Evolutionary conservation across 2,113 vertebrate genomes (phyloP), one percentile per base, ranked within the genome.

Genomic region (Pantherophis guttatus): DNA sequence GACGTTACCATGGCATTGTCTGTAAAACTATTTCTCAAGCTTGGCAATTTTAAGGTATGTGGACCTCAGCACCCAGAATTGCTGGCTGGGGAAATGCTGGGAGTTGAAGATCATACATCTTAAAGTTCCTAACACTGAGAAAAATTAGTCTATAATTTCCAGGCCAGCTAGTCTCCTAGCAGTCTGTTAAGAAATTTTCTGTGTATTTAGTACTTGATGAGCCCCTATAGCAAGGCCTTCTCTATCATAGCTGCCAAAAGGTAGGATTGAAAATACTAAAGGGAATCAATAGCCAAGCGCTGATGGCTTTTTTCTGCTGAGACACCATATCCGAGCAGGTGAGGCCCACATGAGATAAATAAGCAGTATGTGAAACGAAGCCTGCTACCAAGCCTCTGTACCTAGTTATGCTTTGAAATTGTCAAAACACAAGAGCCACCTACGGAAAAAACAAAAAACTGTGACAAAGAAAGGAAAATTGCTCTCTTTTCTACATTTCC

Each of bases 381-480:
- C 53, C 19, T 88, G 52, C 3, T 91, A n/a, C 52, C 13, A 8
- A 10, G 53, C 48, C 24, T 52, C 39, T 88, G 17, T 53, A 7
- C 48, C 55, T 23, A 17, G 48, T 86, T 48, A 65, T 19, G 86
- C 21, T 88, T 21, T 21, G 9, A n/a, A 54, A 13, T 92, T 58
- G 52, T n/a, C 55, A 93, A 92, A 81, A 12, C 39, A 13, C 21
- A 59, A 24, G 17, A 39, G 33, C 33, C 70, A 11, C 53, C 10
- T 5, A 29, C 13, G 17, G 15, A 19, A 87, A 81, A 91, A 58
- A 55, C 23, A 48, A 13, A 89, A 65, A 81, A 6, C 17, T 2
- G 0, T 23, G 0, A 90, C 33, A 53, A 24, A 50, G 89, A 5
- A 0, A 12, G n/a, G 26, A 81, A 92, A 85, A 87, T 2, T 13